phyloP scores from a whole-genome alignment of 2,888 invertebrate species.

The Pegoplata infirma region DNA sequence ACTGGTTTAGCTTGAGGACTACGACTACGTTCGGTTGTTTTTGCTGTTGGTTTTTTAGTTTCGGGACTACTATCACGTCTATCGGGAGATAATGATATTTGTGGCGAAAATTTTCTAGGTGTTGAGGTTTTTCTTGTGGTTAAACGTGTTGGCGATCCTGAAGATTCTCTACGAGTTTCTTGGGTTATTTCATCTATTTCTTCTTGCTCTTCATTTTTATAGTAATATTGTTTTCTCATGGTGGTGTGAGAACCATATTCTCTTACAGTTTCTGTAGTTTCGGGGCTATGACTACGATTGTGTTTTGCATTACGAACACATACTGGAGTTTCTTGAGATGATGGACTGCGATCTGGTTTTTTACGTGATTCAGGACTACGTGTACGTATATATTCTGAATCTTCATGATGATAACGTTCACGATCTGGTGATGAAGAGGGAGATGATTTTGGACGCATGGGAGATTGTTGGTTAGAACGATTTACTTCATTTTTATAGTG shows the following conservation, averaged over 20 bases:
- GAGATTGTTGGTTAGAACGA: background rate
- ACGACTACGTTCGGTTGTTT: slow-evolving; percentile 31
- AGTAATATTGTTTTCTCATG: slow-evolving; percentile 16
- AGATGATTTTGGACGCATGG: background rate
- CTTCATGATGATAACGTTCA: background rate
- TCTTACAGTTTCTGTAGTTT: background rate
- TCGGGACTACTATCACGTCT: slow-evolving; percentile 34
- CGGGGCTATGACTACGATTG: slow-evolving; percentile 21
- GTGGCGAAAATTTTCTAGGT: slow-evolving; percentile 21
- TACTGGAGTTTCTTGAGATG: background rate
- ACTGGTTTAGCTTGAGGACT: slow-evolving; percentile 35
- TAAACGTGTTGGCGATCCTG: background rate
- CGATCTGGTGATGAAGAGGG: background rate
- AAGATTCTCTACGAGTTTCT: slow-evolving; percentile 1
- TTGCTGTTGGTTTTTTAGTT: background rate
- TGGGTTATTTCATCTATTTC: slow-evolving; percentile 17
- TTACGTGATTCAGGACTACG: background rate
- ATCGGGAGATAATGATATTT: slow-evolving; percentile 5
- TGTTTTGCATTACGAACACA: background rate
- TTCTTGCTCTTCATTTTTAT: slow-evolving; percentile 23
- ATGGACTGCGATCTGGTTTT: background rate
- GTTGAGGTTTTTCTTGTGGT: slow-evolving; percentile 19
- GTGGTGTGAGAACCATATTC: background rate
- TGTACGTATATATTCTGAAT: background rate
- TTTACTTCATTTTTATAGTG: background rate